Evolutionary conservation across 2,888 invertebrate species (phyloP).

Genomic region (Horisme vitalbata): DNA sequence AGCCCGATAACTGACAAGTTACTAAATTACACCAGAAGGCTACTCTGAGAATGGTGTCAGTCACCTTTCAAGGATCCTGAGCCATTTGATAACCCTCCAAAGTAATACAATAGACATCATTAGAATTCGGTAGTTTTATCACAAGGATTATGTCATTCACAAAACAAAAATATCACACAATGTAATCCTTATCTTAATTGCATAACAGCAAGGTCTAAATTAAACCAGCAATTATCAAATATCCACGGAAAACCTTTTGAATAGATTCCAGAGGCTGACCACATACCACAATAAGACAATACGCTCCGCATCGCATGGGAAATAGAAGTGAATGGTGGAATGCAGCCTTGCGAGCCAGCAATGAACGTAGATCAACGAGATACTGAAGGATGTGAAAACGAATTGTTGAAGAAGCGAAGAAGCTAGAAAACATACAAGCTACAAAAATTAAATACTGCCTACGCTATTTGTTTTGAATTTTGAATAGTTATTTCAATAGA

Average conservation of each 20-base stretch:
- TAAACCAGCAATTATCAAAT: constrained; percentile 14
- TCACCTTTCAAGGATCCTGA: constrained; percentile 1
- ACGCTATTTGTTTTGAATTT: background rate
- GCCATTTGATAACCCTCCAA: constrained; percentile 16
- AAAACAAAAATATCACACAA: constrained; percentile 23
- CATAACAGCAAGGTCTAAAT: constrained; percentile 14
- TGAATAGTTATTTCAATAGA: background rate
- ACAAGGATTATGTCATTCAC: constrained; percentile 30
- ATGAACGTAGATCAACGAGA: constrained; percentile 30
- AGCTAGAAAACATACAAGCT: no score
- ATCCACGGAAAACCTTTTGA: constrained; percentile 12
- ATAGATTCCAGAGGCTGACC: constrained; percentile 11
- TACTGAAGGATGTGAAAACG: constrained; percentile 19
- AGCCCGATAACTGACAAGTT: no score
- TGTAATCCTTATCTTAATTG: constrained; percentile 5
- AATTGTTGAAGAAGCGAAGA: constrained; percentile 13
- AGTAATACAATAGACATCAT: constrained; percentile 21
- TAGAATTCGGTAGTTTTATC: constrained; percentile 21
- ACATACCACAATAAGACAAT: constrained; percentile 26
- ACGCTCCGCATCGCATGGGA: constrained; percentile 38
- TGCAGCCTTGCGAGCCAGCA: constrained; percentile 40
- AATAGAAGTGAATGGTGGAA: constrained; percentile 36
- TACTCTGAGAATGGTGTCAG: constrained; percentile 7
- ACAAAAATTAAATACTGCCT: no score
- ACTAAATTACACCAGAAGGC: background rate